A percentile compares a stretch with the other conserved stretches of the same genome.
Evolutionary conservation across 2,797 vertebrate species (phyloP).

Genomic region (Botia almorhae): DNA sequence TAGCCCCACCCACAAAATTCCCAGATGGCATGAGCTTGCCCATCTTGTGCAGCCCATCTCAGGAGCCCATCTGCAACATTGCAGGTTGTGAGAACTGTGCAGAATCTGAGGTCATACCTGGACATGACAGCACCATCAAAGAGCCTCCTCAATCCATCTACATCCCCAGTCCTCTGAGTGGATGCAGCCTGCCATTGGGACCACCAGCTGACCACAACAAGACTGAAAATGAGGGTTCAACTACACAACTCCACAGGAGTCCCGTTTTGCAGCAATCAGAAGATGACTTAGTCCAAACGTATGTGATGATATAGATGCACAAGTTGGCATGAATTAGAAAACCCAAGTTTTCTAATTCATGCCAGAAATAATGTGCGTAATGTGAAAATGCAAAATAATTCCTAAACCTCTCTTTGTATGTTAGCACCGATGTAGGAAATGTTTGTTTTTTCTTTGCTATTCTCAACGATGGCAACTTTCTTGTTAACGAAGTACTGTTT

Average conservation of each 20-base stretch:
- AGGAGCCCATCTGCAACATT: conserved; percentile 50
- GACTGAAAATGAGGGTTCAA: conserved; percentile 19
- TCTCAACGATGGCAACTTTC: background rate
- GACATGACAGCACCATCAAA: conserved; percentile 46
- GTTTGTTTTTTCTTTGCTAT: background rate
- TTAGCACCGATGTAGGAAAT: background rate
- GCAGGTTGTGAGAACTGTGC: conserved; percentile 36
- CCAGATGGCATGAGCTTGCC: conserved; percentile 26
- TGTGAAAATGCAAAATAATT: background rate
- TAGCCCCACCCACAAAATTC: conserved; percentile 16
- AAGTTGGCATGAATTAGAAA: no score
- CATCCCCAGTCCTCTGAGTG: conserved; percentile 55
- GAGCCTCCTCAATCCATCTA: conserved; percentile 75
- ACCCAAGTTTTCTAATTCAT: background rate
- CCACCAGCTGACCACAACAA: conserved; percentile 28
- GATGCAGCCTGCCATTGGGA: conserved; percentile 1
- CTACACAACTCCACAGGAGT: conserved; percentile 12
- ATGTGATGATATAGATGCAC: conserved; percentile 44
- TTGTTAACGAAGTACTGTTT: background rate
- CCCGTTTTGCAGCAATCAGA: conserved; percentile 38
- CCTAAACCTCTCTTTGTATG: background rate
- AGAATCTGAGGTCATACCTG: conserved; percentile 34
- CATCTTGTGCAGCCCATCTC: conserved; percentile 56
- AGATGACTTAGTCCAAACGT: conserved; percentile 55
- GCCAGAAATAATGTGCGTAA: background rate